These are phyloP conservation scores for Tetrapedia diversipes DNA, from an alignment of 2,888 invertebrate genomes.

Conservation along the genomic window DNA sequence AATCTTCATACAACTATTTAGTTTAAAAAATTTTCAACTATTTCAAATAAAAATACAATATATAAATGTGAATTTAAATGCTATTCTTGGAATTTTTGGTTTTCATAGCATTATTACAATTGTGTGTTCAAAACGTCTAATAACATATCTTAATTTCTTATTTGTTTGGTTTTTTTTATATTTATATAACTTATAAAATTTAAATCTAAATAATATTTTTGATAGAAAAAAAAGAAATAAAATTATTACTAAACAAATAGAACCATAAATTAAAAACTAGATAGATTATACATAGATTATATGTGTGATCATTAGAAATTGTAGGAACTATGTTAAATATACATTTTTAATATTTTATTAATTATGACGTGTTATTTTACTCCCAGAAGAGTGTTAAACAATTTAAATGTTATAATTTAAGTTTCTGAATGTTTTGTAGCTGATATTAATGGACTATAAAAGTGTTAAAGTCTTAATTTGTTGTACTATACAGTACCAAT, in stretches of 20 bases:
- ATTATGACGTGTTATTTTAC: constrained; percentile 17
- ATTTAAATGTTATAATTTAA: constrained; percentile 19
- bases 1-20: constrained; percentile 25
- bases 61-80: constrained; percentile 8
- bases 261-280: constrained; percentile 27
- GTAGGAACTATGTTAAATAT: constrained; percentile 44
- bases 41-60: constrained; percentile 1
- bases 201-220: constrained; percentile 18
- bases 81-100: background rate
- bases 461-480: constrained; percentile 31
- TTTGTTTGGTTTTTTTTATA: constrained; percentile 9
- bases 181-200: too few relatives aligned
- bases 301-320: constrained; percentile 17
- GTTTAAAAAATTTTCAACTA: constrained; percentile 17
- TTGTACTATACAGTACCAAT: constrained; percentile 34
- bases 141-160: constrained; percentile 17
- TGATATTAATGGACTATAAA: constrained; percentile 30
- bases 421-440: constrained; percentile 7
- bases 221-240: background rate
- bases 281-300: too few relatives aligned
- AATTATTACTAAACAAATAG: background rate
- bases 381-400: constrained; percentile 7
- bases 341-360: constrained; percentile 26
- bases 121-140: constrained; percentile 5
- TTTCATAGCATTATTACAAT: background rate